Evolutionary conservation across 2,113 vertebrate genomes (phyloP).

Genomic region (Rhadina sibilatrix): DNA sequence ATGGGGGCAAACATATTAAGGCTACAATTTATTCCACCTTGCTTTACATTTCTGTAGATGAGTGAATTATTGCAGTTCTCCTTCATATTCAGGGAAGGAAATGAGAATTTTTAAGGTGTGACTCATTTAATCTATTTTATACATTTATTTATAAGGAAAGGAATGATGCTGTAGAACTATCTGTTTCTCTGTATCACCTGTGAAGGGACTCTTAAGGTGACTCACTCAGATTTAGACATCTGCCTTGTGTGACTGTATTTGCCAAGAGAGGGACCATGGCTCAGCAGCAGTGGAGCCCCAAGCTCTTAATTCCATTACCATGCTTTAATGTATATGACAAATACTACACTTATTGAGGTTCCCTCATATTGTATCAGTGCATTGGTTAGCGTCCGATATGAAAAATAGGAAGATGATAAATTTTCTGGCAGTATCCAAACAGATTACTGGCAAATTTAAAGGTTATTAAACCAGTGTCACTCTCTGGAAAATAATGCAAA

Average conservation of each 20-base stretch:
- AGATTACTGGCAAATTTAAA: background rate
- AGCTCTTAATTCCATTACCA: background rate
- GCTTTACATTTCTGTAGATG: slow-evolving; percentile 47
- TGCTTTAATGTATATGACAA: background rate
- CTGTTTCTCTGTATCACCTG: background rate
- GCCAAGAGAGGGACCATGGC: background rate
- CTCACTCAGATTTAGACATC: background rate
- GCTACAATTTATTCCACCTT: slow-evolving; percentile 47
- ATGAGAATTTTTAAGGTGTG: slow-evolving; percentile 56
- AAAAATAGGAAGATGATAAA: background rate
- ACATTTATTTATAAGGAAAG: slow-evolving; percentile 65
- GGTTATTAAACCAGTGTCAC: background rate
- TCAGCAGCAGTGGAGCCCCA: background rate
- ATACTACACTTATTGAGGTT: background rate
- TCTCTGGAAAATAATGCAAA: background rate
- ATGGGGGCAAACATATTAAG: slow-evolving; percentile 47
- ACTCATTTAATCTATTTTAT: slow-evolving; percentile 63
- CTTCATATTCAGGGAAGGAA: slow-evolving; percentile 36
- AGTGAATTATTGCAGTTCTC: slow-evolving; percentile 50
- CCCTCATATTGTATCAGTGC: background rate
- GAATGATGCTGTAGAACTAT: background rate
- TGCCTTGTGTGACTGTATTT: background rate
- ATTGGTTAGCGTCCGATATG: background rate
- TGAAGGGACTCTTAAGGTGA: background rate
- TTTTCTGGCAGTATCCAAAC: background rate